These are phyloP conservation scores for Pristionchus exspectatus DNA, from an alignment of 2,888 invertebrate genomes.

Conservation along the genomic window DNA sequence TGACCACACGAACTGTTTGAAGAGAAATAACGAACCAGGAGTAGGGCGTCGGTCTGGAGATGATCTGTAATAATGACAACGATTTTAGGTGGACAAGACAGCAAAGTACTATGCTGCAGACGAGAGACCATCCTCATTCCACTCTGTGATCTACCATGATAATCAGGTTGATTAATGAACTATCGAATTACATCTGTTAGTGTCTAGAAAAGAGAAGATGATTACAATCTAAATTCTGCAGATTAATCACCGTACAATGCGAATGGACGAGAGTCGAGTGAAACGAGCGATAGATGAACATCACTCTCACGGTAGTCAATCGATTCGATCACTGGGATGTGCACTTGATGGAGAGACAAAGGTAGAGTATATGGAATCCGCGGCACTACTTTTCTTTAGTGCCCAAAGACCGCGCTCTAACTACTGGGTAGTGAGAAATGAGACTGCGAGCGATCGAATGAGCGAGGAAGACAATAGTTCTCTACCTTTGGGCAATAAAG, in stretches of 20 bases:
- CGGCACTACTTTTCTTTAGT: neutral
- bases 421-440: no score
- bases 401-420: no score
- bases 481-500: no score
- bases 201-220: neutral
- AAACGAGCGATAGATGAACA: neutral
- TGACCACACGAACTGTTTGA: neutral
- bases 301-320: slow-evolving; percentile 43
- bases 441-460: no score
- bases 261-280: slow-evolving; percentile 56
- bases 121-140: slow-evolving; percentile 72
- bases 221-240: neutral
- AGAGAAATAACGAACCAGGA: neutral
- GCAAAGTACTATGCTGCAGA: slow-evolving; percentile 88
- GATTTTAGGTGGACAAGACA: slow-evolving; percentile 80
- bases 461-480: no score
- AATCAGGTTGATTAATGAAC: slow-evolving; percentile 60
- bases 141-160: slow-evolving; percentile 78
- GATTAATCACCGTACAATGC: slow-evolving; percentile 76
- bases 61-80: neutral
- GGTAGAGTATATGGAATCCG: neutral
- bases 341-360: slow-evolving; percentile 65
- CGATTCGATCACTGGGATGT: slow-evolving; percentile 65
- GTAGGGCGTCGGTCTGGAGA: neutral
- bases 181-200: no score